Percentiles rank a stretch among this genome's conserved stretches.
Evolutionary conservation across 2,113 vertebrate genomes (phyloP).

Genomic region (Halichoeres trimaculatus): DNA sequence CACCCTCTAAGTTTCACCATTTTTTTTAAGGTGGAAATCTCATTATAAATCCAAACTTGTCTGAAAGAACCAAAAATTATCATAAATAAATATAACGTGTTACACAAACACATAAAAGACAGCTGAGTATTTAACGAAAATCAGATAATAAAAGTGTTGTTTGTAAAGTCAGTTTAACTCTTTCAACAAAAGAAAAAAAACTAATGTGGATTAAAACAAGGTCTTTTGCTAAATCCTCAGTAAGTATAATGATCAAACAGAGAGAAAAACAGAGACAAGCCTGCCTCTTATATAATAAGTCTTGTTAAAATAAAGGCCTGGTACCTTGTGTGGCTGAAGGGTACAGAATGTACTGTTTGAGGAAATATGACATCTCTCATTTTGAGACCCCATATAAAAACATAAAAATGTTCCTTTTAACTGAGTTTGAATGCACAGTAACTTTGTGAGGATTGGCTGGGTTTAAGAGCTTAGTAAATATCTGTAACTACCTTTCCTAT

Average conservation of each 20-base stretch:
- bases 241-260: not conserved
- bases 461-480: conserved; percentile 7
- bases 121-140: not conserved
- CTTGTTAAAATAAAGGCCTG: not conserved
- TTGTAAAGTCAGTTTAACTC: not conserved
- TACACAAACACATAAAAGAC: too few relatives aligned
- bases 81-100: too few relatives aligned
- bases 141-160: not conserved
- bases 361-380: not conserved
- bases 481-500: not conserved
- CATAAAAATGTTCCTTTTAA: not conserved
- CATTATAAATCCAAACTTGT: not conserved
- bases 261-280: not conserved
- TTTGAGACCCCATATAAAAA: not conserved
- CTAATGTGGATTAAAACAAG: too few relatives aligned
- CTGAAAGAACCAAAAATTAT: not conserved
- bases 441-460: not conserved
- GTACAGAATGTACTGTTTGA: not conserved
- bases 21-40: not conserved
- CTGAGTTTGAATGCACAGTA: not conserved
- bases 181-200: not conserved
- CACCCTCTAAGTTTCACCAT: not conserved
- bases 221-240: not conserved
- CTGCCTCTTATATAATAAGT: not conserved
- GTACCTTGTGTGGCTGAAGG: not conserved